Percentiles rank a stretch among this genome's conserved stretches.
These are phyloP conservation scores for Myrmecobius fasciatus DNA, from an alignment of 2,113 vertebrate genomes.

Conservation along the genomic window DNA sequence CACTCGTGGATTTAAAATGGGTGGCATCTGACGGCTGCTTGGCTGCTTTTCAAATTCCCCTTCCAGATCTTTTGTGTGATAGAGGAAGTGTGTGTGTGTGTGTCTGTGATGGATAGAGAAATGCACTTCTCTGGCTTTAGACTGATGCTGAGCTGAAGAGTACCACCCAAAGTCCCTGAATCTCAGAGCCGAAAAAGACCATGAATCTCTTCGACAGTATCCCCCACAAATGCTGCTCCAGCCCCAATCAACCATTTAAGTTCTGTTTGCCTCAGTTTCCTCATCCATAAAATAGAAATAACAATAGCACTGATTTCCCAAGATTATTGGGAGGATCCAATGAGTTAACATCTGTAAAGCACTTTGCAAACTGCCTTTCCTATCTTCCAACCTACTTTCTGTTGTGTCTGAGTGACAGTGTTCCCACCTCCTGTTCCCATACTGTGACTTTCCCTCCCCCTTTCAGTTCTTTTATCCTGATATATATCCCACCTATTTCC, in stretches of 20 bases:
- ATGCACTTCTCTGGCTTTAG: conserved; percentile 33
- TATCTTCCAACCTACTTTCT: too few relatives aligned
- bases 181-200: background rate
- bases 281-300: background rate
- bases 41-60: conserved; percentile 51
- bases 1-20: conserved; percentile 52
- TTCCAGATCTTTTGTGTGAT: conserved; percentile 61
- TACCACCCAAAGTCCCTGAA: background rate
- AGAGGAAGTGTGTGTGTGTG: conserved; percentile 17
- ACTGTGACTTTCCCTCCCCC: background rate
- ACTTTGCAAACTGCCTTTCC: background rate
- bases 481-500: background rate
- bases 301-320: background rate
- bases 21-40: too few relatives aligned
- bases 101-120: conserved; percentile 18
- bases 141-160: conserved; percentile 49
- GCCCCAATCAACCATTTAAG: background rate
- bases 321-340: background rate
- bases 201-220: background rate
- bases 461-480: background rate
- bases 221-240: background rate
- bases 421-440: background rate
- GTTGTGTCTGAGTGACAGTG: too few relatives aligned
- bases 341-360: background rate
- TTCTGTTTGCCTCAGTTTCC: background rate